Conservation (phyloP, 2,113 vertebrate species). For the Electrona antarctica region DNA sequence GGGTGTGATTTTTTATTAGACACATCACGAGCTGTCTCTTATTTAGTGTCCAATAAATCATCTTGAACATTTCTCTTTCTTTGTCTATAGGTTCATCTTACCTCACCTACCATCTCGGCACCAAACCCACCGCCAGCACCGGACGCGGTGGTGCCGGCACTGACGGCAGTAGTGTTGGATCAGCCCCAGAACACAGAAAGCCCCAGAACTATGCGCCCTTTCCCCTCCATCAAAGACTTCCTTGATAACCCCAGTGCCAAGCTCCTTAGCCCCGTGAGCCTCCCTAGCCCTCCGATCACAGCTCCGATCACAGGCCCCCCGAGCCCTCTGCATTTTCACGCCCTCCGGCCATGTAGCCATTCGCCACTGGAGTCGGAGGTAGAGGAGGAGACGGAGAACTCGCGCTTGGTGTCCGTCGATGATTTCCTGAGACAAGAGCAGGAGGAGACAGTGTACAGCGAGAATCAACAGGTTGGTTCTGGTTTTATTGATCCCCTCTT, state of each 20-base stretch:
- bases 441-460: constrained; percentile 45
- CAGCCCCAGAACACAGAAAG: constrained; percentile 63
- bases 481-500: background rate
- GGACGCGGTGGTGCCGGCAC: constrained; percentile 1
- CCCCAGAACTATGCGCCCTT: constrained; percentile 64
- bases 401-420: constrained; percentile 78
- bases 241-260: constrained; percentile 75
- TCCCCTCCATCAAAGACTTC: constrained; percentile 75
- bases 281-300: constrained; percentile 49
- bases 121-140: constrained; percentile 27
- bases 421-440: constrained; percentile 77
- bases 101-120: constrained; percentile 36
- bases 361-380: constrained; percentile 76
- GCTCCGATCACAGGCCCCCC: constrained; percentile 52
- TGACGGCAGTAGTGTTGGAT: constrained; percentile 42
- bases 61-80: constrained; percentile 4
- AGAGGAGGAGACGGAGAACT: constrained; percentile 73
- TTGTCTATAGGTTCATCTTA: constrained; percentile 50
- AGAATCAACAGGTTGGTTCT: constrained; percentile 63
- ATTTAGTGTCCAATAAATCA: too few relatives aligned
- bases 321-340: constrained; percentile 54
- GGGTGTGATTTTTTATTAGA: too few relatives aligned
- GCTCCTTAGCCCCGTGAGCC: constrained; percentile 62
- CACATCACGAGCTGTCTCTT: too few relatives aligned
- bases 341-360: constrained; percentile 57